Base-by-base conservation (phyloP, 2,113 vertebrate genomes). In the Dermatemys mawii region DNA sequence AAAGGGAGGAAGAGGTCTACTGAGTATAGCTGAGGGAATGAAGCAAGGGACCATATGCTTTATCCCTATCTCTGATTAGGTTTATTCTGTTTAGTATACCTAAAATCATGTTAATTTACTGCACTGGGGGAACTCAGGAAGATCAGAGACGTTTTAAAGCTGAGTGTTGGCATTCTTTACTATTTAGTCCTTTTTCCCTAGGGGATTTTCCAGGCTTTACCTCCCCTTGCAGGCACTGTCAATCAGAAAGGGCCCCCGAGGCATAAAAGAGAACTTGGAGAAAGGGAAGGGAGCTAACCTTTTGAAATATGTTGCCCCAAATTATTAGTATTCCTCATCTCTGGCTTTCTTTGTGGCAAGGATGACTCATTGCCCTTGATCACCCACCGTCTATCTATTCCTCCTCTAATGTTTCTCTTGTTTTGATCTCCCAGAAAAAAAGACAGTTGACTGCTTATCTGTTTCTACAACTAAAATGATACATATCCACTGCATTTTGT, bases 291-390 rank as follows among this genome's bases (percentile, higher is more conserved):
- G 78, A 96, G 24, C 53, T 78, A 84, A 93, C 92, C 80, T 91
- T 97, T 86, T 90, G 91, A 84, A 96, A 93, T 90, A 91, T 89
- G 83, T 91, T 96, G 41, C 90, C 84, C 94, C 46, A 46, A 91
- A 93, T 96, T 92, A 94, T 94, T 93, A 95, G 54, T 90, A 81
- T 96, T 94, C 67, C 54, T 93, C 82, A 89, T 94, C 92, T 84
- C 76, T 67, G 95, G 51, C 70, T 75, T 84, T 94, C 86, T 96
- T 96, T 91, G 89, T 91, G 55, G 79, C 63, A 92, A 78, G 29
- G 51, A 92, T 95, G 96, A 95, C 92, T 97, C 94, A 95, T 50
- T 91, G 92, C 91, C 95, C 95, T 96, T 95, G 81, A 96, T 95
- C 88, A 94, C 94, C 94, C 92, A 94, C 91, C 78, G 94, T 79